Conservation (phyloP, 2,888 invertebrate species). For the Trilocha varians region DNA sequence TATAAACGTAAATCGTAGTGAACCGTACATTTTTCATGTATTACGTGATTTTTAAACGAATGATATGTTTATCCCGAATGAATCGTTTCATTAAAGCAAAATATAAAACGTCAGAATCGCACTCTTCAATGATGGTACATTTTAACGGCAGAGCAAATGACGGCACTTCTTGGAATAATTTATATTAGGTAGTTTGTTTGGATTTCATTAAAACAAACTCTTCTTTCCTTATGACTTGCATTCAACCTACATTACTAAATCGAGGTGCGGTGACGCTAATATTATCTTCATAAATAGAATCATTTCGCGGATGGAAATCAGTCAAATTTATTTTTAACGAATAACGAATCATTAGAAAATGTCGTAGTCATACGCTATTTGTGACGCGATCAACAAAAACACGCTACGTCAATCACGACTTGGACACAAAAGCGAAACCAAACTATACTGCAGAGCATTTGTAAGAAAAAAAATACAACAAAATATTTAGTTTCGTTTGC, state of each 20-base stretch:
- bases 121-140: constrained; percentile 22
- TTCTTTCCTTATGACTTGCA: constrained; percentile 46
- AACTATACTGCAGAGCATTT: background rate
- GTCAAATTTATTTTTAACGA: constrained; percentile 46
- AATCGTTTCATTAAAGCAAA: too few relatives aligned
- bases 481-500: too few relatives aligned
- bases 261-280: constrained; percentile 47
- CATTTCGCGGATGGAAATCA: constrained; percentile 59
- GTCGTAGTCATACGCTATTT: constrained; percentile 36
- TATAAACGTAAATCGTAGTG: background rate
- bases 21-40: background rate
- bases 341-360: constrained; percentile 33
- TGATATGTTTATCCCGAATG: too few relatives aligned
- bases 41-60: too few relatives aligned
- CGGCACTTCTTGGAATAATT: constrained; percentile 48
- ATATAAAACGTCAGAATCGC: too few relatives aligned
- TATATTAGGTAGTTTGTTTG: constrained; percentile 51
- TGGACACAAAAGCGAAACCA: background rate
- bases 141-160: constrained; percentile 34
- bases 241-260: constrained; percentile 49
- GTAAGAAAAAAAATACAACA: background rate
- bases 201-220: constrained; percentile 63
- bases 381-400: constrained; percentile 34
- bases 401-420: constrained; percentile 15
- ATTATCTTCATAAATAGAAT: constrained; percentile 64